Conservation (phyloP, 2,113 vertebrate species). For the Crypturellus undulatus region DNA sequence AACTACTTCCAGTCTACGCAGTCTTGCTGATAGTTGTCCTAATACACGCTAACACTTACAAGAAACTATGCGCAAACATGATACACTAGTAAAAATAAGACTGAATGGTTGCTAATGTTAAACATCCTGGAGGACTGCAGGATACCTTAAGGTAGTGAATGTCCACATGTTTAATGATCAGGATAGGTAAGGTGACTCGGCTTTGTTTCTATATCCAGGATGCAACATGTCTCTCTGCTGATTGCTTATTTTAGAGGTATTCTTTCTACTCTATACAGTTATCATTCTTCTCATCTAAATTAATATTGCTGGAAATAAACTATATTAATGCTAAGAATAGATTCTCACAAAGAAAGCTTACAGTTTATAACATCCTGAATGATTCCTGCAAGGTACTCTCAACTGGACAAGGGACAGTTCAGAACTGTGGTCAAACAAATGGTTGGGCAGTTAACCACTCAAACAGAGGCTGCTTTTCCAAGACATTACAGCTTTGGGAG, state of each 20-base stretch:
- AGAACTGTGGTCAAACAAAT: neutral
- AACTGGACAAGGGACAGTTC: neutral
- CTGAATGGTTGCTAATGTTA: constrained; percentile 65
- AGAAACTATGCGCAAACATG: constrained; percentile 33
- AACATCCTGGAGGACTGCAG: constrained; percentile 38
- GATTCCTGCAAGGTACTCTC: neutral
- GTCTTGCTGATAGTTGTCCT: neutral
- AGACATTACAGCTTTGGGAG: constrained; percentile 1
- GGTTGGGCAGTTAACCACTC: neutral
- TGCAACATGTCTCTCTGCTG: constrained; percentile 10
- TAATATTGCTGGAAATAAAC: neutral
- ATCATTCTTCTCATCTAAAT: neutral
- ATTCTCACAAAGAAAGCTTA: neutral
- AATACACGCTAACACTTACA: constrained; percentile 24
- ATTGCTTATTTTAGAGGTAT: neutral
- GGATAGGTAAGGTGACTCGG: constrained; percentile 16
- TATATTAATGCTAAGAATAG: neutral
- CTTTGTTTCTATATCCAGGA: constrained; percentile 9
- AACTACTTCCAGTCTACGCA: constrained; percentile 21
- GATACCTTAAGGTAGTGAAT: constrained; percentile 9
- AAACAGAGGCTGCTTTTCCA: neutral
- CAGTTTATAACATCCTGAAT: neutral
- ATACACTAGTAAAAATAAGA: constrained; percentile 48
- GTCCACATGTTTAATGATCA: constrained; percentile 45
- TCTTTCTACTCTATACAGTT: constrained; percentile 12